Evolutionary conservation across 2,113 vertebrate genomes (phyloP), one percentile per base, ranked within the genome.

Genomic region (Planiliza haematocheilus): DNA sequence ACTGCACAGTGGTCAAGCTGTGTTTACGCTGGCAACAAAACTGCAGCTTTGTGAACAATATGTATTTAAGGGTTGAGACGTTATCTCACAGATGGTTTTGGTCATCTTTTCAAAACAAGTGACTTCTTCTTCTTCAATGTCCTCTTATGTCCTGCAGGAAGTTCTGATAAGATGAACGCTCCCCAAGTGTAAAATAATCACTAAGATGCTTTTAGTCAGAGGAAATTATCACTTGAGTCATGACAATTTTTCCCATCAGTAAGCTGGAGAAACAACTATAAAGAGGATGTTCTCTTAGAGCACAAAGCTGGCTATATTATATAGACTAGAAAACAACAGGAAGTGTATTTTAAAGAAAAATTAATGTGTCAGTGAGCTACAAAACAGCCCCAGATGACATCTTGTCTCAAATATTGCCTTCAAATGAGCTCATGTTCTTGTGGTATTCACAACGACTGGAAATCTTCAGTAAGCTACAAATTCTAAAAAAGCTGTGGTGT

Each of bases 21-120:
- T 81, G 82, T 91, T 91, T 86, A 63, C 17, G 7, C 69, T 88
- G 84, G 86, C 71, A 14, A 24, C 45, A 21, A 52, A 78, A 51
- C 42, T 77, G 57, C 79, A 69, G 81, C 61, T 81, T 64, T 38
- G 12, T 53, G 56, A 76, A 60, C 38, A 68, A 82, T 53, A 49
- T 46, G 55, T 60, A 48, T 78, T 60, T 75, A 20, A 34, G 36
- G 36, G 37, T 62, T 80, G 8, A 34, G 61, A 80, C 68, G 38
- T 68, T 70, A 77, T 74, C 65, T 79, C 56, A 80, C 74, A 77
- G 74, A 61, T 81, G 77, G 53, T 62, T 84, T 77, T 64, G 48
- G 69, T 85, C 49, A 74, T 30, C 39, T 56, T 72, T 62, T 71
- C 49, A 79, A 74, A 78, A 70, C 18, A 55, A 59, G 20, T 48